A percentile compares a stretch with the other conserved stretches of the same genome.
phyloP scores from a whole-genome alignment of 2,113 vertebrate genomes.

The Cebus imitator region DNA sequence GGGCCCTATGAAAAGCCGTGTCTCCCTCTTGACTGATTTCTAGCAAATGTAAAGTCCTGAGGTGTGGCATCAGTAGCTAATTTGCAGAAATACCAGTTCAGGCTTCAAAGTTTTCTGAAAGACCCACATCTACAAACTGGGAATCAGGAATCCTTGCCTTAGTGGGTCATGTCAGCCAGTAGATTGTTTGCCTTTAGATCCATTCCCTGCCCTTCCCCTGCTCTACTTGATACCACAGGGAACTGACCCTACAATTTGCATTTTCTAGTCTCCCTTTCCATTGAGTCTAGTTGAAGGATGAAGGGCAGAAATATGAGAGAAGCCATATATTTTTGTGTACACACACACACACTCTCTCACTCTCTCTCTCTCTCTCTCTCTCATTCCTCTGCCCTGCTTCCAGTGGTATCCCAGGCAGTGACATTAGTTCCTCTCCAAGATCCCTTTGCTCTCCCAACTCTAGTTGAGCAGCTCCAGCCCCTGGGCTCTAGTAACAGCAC shows the following conservation, averaged over 20 bases:
- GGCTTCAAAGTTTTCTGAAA: slow-evolving; percentile 23
- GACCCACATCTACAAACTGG: neutral
- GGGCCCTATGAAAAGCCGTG: neutral
- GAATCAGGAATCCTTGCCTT: neutral
- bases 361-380: no score
- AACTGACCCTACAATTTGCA: neutral
- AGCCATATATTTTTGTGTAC: neutral
- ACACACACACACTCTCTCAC: neutral
- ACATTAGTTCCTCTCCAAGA: neutral
- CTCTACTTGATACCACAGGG: neutral
- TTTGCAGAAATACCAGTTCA: neutral
- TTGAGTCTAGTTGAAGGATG: neutral
- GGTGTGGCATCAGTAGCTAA: neutral
- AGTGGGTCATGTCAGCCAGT: neutral
- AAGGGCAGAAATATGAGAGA: neutral
- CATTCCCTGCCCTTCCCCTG: neutral
- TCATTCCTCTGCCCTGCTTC: neutral
- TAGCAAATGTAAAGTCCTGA: neutral
- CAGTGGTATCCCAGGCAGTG: neutral
- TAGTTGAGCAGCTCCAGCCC: neutral
- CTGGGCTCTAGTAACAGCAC: neutral
- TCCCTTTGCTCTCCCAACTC: neutral
- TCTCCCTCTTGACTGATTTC: slow-evolving; percentile 6
- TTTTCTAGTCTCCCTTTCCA: neutral
- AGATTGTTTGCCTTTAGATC: neutral